phyloP scores from a whole-genome alignment of 53 echinoderm and acorn worm species.

The Arbacia lixula region DNA sequence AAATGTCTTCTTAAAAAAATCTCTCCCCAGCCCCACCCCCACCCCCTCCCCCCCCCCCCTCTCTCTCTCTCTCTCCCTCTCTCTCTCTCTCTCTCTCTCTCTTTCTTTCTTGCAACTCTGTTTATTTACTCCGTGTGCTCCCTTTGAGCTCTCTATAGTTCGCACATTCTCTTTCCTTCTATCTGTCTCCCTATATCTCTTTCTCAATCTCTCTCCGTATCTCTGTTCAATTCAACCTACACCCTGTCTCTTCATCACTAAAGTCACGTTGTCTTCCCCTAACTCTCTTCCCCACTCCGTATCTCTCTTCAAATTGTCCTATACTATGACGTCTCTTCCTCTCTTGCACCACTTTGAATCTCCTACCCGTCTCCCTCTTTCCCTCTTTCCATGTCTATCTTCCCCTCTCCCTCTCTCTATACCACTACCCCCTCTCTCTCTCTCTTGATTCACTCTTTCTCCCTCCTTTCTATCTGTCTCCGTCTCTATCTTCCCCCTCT shows the following conservation, averaged over 20 bases:
- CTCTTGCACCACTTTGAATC: not conserved
- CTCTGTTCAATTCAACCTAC: not conserved
- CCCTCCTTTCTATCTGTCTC: too few species aligned
- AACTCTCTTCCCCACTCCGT: too few species aligned
- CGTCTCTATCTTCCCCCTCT: too few species aligned
- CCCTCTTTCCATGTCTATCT: not conserved
- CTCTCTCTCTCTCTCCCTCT: not conserved
- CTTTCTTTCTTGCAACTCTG: not conserved
- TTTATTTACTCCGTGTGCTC: not conserved
- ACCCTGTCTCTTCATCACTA: too few species aligned
- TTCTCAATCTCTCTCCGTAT: not conserved
- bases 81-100: not conserved
- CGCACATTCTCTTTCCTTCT: not conserved
- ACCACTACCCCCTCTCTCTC: too few species aligned
- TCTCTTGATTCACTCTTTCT: too few species aligned
- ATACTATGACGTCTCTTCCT: too few species aligned
- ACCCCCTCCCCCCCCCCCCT: not conserved
- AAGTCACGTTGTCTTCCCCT: too few species aligned
- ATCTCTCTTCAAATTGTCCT: too few species aligned
- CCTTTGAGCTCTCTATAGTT: not conserved
- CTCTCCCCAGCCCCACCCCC: not conserved
- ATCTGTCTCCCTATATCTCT: not conserved
- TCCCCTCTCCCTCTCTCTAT: not conserved
- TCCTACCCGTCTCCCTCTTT: not conserved
- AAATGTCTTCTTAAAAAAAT: not conserved